Evolutionary conservation across 2,797 vertebrate species (phyloP).

Genomic region (Melanotaenia boesemani): DNA sequence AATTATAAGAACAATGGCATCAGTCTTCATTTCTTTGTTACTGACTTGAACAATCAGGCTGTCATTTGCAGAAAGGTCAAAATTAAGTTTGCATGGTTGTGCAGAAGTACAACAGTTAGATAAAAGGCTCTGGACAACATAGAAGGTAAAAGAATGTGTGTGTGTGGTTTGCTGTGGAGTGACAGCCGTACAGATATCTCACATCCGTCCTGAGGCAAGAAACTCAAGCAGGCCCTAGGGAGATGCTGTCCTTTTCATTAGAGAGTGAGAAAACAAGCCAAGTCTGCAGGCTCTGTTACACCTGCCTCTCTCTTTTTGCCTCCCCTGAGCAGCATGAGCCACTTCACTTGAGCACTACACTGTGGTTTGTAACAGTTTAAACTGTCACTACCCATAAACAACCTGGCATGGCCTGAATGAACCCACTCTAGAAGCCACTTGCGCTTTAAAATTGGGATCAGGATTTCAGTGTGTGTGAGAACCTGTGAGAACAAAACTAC

Average conservation of each 20-base stretch:
- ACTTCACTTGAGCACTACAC: conserved; percentile 67
- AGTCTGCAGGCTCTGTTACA: conserved; percentile 74
- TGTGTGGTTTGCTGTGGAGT: conserved; percentile 57
- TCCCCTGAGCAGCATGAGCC: conserved; percentile 48
- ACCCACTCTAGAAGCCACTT: conserved; percentile 43
- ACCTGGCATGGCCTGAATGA: conserved; percentile 41
- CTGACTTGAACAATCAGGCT: conserved; percentile 38
- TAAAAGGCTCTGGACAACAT: conserved; percentile 11
- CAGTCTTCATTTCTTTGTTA: neutral
- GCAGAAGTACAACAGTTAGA: conserved; percentile 9
- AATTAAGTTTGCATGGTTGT: conserved; percentile 20
- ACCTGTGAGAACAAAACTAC: conserved; percentile 73
- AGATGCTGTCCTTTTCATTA: conserved; percentile 80
- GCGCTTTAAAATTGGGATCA: conserved; percentile 20
- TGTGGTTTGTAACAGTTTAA: conserved; percentile 83
- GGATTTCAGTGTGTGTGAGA: conserved; percentile 48
- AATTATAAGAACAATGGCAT: neutral
- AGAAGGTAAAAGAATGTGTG: conserved; percentile 10
- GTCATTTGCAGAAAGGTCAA: conserved; percentile 42
- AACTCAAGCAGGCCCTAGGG: conserved; percentile 85
- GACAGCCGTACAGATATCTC: conserved; percentile 85
- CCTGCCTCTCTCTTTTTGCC: conserved; percentile 54
- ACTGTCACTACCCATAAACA: conserved; percentile 75
- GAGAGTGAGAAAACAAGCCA: conserved; percentile 77
- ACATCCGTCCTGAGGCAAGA: conserved; percentile 75